phyloP scores from a whole-genome alignment of 2,888 invertebrate genomes.

The Heliothis peltigera region DNA sequence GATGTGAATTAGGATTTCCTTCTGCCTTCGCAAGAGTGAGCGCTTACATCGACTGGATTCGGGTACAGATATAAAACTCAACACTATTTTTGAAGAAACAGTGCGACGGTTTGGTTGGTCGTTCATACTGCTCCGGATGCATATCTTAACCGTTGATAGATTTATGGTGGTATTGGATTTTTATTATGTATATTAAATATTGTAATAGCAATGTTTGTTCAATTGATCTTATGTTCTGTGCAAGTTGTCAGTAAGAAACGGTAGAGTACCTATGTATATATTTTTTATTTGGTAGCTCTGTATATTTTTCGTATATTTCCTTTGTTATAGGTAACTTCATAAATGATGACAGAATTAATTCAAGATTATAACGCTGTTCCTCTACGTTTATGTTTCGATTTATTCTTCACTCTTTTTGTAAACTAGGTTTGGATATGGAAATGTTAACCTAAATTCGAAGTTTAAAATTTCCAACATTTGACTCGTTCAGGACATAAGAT shows the following conservation, averaged over 20 bases:
- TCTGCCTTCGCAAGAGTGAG: slow-evolving; percentile 79
- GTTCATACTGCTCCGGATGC: neutral
- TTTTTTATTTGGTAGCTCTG: too few species aligned
- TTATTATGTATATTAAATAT: slow-evolving; percentile 1
- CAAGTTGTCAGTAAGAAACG: neutral
- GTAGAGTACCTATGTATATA: too few species aligned
- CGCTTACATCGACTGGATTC: slow-evolving; percentile 75
- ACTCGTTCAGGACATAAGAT: slow-evolving; percentile 10
- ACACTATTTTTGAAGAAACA: neutral
- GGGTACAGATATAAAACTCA: slow-evolving; percentile 61
- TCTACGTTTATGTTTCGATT: too few species aligned
- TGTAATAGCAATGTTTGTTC: neutral
- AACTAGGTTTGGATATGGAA: neutral
- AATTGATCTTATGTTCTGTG: slow-evolving; percentile 2
- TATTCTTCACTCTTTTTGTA: neutral
- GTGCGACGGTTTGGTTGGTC: neutral
- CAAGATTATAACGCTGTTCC: too few species aligned
- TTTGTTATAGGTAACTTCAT: neutral
- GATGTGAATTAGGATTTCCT: slow-evolving; percentile 79
- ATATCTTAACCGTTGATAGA: neutral
- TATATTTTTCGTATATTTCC: neutral
- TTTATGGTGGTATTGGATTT: neutral
- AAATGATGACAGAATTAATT: neutral
- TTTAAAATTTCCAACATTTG: slow-evolving; percentile 4
- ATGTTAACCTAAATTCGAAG: neutral